These are phyloP conservation scores for Octonoba sinensis DNA, from an alignment of 2,888 invertebrate species.

Conservation along the genomic window DNA sequence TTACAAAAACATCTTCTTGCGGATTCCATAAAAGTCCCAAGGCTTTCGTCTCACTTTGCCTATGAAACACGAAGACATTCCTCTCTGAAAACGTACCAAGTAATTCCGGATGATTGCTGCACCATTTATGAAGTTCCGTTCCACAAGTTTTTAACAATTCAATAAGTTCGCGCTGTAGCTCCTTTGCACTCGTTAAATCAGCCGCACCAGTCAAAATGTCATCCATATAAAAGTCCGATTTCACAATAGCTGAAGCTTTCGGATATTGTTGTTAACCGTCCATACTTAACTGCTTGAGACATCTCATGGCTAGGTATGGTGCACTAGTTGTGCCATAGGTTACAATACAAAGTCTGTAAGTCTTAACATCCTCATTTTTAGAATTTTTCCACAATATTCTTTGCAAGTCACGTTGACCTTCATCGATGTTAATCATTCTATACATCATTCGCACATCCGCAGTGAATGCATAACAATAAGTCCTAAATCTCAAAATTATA, in stretches of 20 bases:
- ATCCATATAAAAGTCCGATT: too few relatives aligned
- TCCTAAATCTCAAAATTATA: slow-evolving; percentile 17
- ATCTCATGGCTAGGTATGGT: too few relatives aligned
- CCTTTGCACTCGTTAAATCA: not conserved
- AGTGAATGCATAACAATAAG: not conserved
- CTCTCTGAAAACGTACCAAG: not conserved
- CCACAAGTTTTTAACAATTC: not conserved
- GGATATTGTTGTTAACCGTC: too few relatives aligned
- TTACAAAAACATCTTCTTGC: not conserved
- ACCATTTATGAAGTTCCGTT: slow-evolving; percentile 16
- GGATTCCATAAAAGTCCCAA: slow-evolving; percentile 3
- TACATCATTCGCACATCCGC: slow-evolving; percentile 2
- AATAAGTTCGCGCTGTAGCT: too few relatives aligned
- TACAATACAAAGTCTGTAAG: not conserved
- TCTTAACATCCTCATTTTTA: not conserved
- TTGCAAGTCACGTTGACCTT: not conserved
- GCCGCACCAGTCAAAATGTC: not conserved
- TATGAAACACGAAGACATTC: not conserved
- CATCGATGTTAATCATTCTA: slow-evolving; percentile 8
- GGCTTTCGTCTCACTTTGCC: slow-evolving; percentile 3
- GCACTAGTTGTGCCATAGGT: not conserved
- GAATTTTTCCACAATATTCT: not conserved
- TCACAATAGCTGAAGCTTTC: too few relatives aligned
- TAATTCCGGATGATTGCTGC: not conserved
- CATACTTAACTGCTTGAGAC: too few relatives aligned